phyloP scores from a whole-genome alignment of 2,113 vertebrate species.

The Indicator indicator region DNA sequence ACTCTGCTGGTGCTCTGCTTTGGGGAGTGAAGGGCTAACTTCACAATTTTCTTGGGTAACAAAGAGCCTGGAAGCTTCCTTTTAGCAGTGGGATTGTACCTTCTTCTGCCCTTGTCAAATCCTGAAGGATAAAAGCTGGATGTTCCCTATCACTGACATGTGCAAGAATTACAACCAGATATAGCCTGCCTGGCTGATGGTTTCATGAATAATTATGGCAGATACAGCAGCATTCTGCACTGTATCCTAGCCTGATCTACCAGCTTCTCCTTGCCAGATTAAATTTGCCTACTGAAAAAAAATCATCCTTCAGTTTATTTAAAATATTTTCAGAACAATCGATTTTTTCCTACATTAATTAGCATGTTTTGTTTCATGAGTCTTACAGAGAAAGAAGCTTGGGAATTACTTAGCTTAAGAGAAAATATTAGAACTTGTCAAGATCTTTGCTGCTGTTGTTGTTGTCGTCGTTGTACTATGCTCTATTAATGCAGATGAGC shows the following conservation, averaged over 20 bases:
- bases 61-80: background rate
- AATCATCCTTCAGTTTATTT: background rate
- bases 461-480: constrained; percentile 34
- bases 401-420: constrained; percentile 65
- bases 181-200: constrained; percentile 11
- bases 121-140: constrained; percentile 16
- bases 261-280: background rate
- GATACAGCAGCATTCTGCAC: background rate
- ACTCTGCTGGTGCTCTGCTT: background rate
- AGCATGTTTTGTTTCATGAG: constrained; percentile 39
- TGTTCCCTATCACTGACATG: background rate
- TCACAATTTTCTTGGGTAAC: background rate
- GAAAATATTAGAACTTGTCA: constrained; percentile 69
- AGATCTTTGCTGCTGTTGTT: constrained; percentile 33
- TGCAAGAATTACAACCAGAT: constrained; percentile 29
- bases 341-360: constrained; percentile 43
- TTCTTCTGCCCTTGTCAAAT: background rate
- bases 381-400: constrained; percentile 8
- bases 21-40: background rate
- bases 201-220: constrained; percentile 53
- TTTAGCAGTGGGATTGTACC: background rate
- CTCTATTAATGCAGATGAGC: constrained; percentile 64
- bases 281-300: constrained; percentile 21
- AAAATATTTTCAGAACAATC: background rate
- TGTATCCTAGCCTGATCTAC: constrained; percentile 17